A percentile compares a stretch with the other conserved stretches of the same genome.
Conservation (phyloP, 2,888 invertebrate species). For the Zeuzera pyrina region DNA sequence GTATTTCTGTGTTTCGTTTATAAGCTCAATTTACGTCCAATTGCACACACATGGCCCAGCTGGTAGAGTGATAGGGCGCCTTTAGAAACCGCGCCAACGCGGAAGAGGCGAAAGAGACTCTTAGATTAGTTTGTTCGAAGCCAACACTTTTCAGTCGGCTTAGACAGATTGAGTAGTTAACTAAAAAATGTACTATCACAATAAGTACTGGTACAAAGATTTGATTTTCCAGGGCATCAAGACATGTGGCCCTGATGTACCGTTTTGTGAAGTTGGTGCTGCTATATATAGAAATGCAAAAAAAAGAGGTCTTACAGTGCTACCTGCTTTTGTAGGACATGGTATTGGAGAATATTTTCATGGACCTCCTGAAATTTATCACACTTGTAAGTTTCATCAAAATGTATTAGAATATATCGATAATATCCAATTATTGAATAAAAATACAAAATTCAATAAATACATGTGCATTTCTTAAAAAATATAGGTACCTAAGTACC, state of each 20-base stretch:
- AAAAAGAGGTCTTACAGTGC: constrained; percentile 75
- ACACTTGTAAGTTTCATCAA: constrained; percentile 84
- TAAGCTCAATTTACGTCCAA: too few species aligned
- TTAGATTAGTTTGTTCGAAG: too few species aligned
- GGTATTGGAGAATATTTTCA: constrained; percentile 95
- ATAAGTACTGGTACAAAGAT: background rate
- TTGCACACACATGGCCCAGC: too few species aligned
- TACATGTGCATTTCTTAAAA: background rate
- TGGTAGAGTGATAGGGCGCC: too few species aligned
- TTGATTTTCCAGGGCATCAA: constrained; percentile 57
- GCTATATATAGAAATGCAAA: constrained; percentile 77
- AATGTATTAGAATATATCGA: too few species aligned
- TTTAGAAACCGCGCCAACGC: too few species aligned
- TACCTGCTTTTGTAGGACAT: constrained; percentile 91
- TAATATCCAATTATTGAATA: background rate
- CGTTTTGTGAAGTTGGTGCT: constrained; percentile 76
- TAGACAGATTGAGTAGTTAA: too few species aligned
- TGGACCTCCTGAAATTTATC: constrained; percentile 91
- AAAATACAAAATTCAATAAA: background rate
- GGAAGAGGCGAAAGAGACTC: too few species aligned
- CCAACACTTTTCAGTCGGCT: too few species aligned
- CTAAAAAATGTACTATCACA: background rate
- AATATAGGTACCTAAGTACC: too few species aligned
- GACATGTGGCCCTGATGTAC: constrained; percentile 74
- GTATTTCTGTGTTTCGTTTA: too few species aligned